Base-by-base conservation (phyloP, 2,113 vertebrate genomes). In the Ammodytes marinus region DNA sequence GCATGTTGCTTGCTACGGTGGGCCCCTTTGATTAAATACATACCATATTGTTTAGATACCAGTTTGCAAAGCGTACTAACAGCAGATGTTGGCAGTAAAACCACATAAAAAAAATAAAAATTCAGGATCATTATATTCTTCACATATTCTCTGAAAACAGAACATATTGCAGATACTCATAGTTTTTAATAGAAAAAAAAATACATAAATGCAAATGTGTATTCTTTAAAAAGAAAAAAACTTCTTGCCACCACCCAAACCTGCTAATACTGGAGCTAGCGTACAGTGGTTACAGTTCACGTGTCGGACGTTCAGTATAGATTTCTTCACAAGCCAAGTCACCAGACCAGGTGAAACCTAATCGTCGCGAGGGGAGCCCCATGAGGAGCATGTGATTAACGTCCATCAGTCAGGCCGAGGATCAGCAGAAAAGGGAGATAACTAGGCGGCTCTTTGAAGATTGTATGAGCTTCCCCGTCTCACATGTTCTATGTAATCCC, bases 321-420 rank as follows among this genome's bases (percentile, higher is more conserved):
- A 70, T 74, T 74, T 82, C 69, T 59, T 46, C 39, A 15, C 0
- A 7, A 66, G 70, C 50, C 47, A 46, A 46, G 55, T 72, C 76
- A 66, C 63, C 66, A 50, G 79, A 79, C 4, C 52, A 63, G 79
- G 64, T 74, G 77, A 79, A 86, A 86, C 84, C 59, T 74, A 70
- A 80, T 78, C 66, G 39, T 35, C 67, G 45, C 47, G 39, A 45
- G 50, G 42, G 19, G 49, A 63, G 49, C 42, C 71, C 46, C 57
- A n/a, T 19, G 67, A 50, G 45, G 12, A 74, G 73, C 71, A 60
- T n/a, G 66, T 71, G 82, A 86, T 72, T 74, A 68, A 54, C 14
- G 60, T 79, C 61, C 42, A 57, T 86, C 68, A 82, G 14, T 69
- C 53, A 14, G 27, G 0, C 37, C 0, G 60, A 75, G 55, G 10